Evolutionary conservation across 2,888 invertebrate species (phyloP).

Genomic region (Stictocephala bisonia): DNA sequence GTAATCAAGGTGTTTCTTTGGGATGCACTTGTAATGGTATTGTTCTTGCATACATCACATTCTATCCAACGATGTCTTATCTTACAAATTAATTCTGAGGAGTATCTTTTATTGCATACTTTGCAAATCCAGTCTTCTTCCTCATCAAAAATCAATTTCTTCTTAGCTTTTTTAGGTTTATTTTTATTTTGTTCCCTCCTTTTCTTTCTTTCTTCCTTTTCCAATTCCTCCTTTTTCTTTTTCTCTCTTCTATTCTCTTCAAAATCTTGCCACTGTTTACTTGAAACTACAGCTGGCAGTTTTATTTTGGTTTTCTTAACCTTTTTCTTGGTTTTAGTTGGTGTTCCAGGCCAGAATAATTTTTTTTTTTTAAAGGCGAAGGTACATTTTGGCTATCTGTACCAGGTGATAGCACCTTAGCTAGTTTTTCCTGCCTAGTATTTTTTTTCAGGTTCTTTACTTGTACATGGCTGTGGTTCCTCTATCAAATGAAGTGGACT

Average conservation of each 20-base stretch:
- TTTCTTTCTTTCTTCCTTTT: not conserved
- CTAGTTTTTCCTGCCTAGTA: not conserved
- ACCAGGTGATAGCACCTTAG: slow-evolving; percentile 9
- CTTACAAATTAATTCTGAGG: not conserved
- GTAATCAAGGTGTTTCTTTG: slow-evolving; percentile 10
- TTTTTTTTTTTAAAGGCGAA: slow-evolving; percentile 23
- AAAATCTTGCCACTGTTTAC: not conserved
- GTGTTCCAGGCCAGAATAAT: slow-evolving; percentile 25
- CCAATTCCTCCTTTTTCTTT: not conserved
- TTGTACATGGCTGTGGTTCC: too few species aligned
- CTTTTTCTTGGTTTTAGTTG: slow-evolving; percentile 11
- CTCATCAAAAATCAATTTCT: slow-evolving; percentile 3
- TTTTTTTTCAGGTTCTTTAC: too few species aligned
- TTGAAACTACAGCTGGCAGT: slow-evolving; percentile 3
- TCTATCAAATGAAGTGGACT: too few species aligned
- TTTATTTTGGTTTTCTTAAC: slow-evolving; percentile 25
- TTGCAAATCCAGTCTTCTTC: slow-evolving; percentile 29
- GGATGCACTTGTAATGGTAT: slow-evolving; percentile 9
- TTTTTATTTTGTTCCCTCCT: not conserved
- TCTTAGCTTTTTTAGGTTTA: not conserved
- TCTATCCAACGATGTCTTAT: slow-evolving; percentile 10
- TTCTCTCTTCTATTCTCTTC: not conserved
- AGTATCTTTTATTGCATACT: slow-evolving; percentile 1
- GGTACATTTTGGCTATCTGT: slow-evolving; percentile 16
- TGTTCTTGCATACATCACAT: slow-evolving; percentile 6